phyloP scores from a whole-genome alignment of 2,797 vertebrate species.

The Mycteria americana region DNA sequence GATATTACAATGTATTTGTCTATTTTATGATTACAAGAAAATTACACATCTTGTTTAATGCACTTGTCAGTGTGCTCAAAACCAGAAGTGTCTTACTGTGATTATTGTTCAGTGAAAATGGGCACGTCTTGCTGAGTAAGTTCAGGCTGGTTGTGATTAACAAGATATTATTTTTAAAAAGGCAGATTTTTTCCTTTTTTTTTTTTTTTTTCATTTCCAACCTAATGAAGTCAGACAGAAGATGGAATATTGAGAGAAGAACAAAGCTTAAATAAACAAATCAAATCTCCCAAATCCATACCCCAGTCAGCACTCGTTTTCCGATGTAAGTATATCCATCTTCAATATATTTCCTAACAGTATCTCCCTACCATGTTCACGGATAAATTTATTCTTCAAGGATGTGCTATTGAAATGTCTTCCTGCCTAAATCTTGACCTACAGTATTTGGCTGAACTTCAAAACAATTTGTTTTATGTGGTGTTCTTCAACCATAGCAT shows the following conservation, averaged over 20 bases:
- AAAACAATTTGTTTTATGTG: constrained; percentile 61
- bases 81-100: background rate
- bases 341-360: background rate
- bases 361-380: background rate
- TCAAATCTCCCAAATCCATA: background rate
- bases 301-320: background rate
- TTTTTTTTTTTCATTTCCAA: background rate
- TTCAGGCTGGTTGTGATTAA: background rate
- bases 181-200: background rate
- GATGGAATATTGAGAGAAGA: background rate
- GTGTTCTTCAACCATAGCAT: constrained; percentile 32
- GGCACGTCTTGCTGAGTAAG: background rate
- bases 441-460: constrained; percentile 43
- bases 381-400: constrained; percentile 1
- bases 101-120: background rate
- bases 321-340: background rate
- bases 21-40: background rate
- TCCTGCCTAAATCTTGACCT: constrained; percentile 21
- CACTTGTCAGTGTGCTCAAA: background rate
- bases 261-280: background rate
- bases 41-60: constrained; percentile 1
- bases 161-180: background rate
- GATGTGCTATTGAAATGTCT: background rate
- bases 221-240: background rate
- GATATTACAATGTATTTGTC: background rate